These are phyloP conservation scores for Heliothis subflexa DNA, from an alignment of 1,140 invertebrate genomes.

Conservation along the genomic window DNA sequence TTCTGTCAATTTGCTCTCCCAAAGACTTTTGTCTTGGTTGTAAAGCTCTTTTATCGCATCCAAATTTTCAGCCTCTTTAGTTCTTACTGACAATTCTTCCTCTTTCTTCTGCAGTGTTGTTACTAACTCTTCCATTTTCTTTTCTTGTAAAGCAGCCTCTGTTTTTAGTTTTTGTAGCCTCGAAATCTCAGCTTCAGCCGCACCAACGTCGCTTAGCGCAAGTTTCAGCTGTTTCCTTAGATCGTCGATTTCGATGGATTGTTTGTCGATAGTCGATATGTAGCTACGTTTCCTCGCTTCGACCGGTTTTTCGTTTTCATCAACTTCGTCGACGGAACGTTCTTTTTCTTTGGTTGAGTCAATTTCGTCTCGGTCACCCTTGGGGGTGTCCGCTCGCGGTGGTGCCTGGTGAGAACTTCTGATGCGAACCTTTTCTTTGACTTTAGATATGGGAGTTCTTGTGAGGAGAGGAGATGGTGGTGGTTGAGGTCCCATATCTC, in stretches of 20 bases:
- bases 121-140: constrained; percentile 91
- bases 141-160: constrained; percentile 88
- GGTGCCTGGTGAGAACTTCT: constrained; percentile 86
- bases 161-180: constrained; percentile 89
- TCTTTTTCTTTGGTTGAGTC: constrained; percentile 84
- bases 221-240: constrained; percentile 86
- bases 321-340: constrained; percentile 70
- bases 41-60: constrained; percentile 88
- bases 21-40: constrained; percentile 88
- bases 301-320: constrained; percentile 82
- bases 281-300: constrained; percentile 85
- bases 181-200: constrained; percentile 90
- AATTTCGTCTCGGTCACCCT: constrained; percentile 82
- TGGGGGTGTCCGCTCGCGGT: constrained; percentile 73
- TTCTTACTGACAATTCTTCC: constrained; percentile 89
- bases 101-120: constrained; percentile 90
- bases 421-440: constrained; percentile 91
- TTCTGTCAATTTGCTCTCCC: constrained; percentile 88
- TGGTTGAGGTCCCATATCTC: constrained; percentile 86
- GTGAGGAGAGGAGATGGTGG: constrained; percentile 91
- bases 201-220: constrained; percentile 77
- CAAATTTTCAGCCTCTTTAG: constrained; percentile 90
- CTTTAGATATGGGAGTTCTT: constrained; percentile 90
- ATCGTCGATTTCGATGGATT: constrained; percentile 90
- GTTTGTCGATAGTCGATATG: constrained; percentile 88